phyloP scores from a whole-genome alignment of 2,888 invertebrate species.

The Chrysomela aeneicollis region DNA sequence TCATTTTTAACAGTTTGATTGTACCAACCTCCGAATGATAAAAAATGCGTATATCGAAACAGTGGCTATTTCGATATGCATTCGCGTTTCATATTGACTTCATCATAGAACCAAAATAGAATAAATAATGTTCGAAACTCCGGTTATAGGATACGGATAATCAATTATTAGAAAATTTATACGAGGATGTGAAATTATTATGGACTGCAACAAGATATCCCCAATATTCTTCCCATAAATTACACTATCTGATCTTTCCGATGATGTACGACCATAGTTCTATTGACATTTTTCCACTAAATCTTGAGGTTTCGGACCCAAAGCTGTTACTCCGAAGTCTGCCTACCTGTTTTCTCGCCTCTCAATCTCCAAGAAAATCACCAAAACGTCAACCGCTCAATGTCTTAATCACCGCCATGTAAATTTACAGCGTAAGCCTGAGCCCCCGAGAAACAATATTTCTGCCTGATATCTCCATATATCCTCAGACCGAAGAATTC shows the following conservation, averaged over 20 bases:
- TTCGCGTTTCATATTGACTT: no score
- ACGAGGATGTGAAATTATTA: not conserved
- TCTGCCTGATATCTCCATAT: constrained; percentile 18
- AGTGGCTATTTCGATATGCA: no score
- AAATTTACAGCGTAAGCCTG: not conserved
- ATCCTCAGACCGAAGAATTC: constrained; percentile 7
- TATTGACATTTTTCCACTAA: constrained; percentile 3
- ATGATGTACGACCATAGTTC: not conserved
- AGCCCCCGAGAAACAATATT: constrained; percentile 14
- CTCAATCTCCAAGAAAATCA: constrained; percentile 10
- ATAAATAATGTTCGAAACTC: no score
- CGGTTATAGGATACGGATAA: not conserved
- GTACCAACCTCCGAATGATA: no score
- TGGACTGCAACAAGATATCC: not conserved
- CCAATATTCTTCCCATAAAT: not conserved
- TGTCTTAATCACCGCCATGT: constrained; percentile 15
- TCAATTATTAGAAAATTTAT: no score
- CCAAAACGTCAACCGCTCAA: not conserved
- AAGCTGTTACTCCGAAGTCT: not conserved
- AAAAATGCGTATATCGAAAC: no score
- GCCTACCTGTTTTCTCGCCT: not conserved
- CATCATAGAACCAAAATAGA: no score
- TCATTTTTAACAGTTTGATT: no score
- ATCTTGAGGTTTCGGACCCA: not conserved
- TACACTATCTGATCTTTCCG: not conserved